Evolutionary conservation across 2,113 vertebrate genomes (phyloP).

Genomic region (Ptychochromis oligacanthus): DNA sequence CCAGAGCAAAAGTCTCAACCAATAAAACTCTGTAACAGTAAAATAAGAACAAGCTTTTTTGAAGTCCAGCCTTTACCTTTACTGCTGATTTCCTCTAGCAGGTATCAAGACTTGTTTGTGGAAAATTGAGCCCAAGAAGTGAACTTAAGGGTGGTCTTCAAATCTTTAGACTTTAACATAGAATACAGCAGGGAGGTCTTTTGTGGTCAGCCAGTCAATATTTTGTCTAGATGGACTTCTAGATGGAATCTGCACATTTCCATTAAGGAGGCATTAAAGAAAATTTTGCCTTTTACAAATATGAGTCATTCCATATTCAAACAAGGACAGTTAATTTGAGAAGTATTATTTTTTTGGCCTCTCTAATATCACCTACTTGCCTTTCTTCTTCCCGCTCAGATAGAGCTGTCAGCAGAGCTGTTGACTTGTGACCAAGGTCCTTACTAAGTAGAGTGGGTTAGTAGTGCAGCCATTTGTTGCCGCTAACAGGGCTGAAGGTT

Average conservation of each 20-base stretch:
- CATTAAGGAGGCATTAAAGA: neutral
- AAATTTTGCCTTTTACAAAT: neutral
- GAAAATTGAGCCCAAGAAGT: neutral
- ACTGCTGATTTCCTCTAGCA: neutral
- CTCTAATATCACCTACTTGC: neutral
- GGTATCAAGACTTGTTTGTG: neutral
- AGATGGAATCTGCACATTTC: neutral
- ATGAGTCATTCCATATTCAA: neutral
- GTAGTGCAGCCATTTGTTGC: neutral
- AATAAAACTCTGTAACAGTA: neutral
- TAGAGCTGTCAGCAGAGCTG: neutral
- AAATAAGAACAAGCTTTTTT: neutral
- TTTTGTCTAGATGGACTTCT: neutral
- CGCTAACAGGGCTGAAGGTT: neutral
- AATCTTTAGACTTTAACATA: neutral
- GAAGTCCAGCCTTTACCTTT: neutral
- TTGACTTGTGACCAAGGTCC: neutral
- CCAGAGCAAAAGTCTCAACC: neutral
- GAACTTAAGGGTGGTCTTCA: accelerated
- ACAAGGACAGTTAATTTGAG: neutral
- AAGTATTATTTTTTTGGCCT: neutral
- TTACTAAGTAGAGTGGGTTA: neutral
- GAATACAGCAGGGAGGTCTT: neutral
- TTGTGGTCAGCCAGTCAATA: no score
- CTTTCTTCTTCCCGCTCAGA: neutral